Conservation (phyloP, 2,888 invertebrate species). For the Helobdella robusta region DNA sequence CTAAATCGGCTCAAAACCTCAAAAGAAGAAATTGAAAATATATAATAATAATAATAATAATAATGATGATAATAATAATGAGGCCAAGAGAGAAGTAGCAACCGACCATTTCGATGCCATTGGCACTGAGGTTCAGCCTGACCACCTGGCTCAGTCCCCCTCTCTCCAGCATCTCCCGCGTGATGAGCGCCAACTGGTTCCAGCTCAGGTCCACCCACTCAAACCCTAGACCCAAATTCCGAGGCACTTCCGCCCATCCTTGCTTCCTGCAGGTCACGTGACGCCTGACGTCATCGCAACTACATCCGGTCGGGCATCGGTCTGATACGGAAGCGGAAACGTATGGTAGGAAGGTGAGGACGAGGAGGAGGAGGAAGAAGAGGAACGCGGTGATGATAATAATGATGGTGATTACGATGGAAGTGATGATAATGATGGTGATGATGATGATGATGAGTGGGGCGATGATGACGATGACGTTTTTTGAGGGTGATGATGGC, state of each 20-base stretch:
- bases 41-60: too few species aligned
- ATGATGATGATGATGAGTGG: background rate
- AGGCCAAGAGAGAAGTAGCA: too few species aligned
- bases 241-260: conserved; percentile 11
- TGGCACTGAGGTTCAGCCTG: conserved; percentile 19
- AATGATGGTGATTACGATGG: background rate
- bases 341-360: background rate
- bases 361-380: background rate
- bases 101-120: conserved; percentile 21
- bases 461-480: conserved; percentile 3
- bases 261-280: conserved; percentile 13
- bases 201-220: conserved; percentile 16
- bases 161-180: background rate
- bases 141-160: conserved; percentile 16
- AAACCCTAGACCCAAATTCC: background rate
- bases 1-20: too few species aligned
- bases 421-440: background rate
- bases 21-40: too few species aligned
- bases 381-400: background rate
- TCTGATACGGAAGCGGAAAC: too few species aligned
- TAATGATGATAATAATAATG: too few species aligned
- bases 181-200: conserved; percentile 12
- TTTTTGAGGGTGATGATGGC: too few species aligned
- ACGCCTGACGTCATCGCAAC: conserved; percentile 2
- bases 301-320: conserved; percentile 1